These are phyloP conservation scores for Zenarchopterus dispar DNA, from an alignment of 2,797 vertebrate species.

Conservation along the genomic window DNA sequence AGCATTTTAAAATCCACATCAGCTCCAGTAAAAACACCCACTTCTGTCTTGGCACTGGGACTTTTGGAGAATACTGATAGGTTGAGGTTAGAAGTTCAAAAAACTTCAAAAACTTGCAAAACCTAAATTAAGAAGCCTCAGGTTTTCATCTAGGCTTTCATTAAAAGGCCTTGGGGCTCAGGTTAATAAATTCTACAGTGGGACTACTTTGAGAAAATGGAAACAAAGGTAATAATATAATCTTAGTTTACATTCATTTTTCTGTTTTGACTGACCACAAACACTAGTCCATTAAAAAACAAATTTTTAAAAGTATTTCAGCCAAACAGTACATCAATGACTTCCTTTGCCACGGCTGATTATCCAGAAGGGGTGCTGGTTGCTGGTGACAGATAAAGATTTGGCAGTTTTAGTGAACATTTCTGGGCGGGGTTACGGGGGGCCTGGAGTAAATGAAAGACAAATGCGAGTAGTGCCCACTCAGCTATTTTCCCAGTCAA, in stretches of 20 bases:
- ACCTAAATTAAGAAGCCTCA: slow-evolving; percentile 34
- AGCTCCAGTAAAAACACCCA: slow-evolving; percentile 30
- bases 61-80: slow-evolving; percentile 53
- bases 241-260: slow-evolving; percentile 22
- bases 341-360: slow-evolving; percentile 71
- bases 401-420: slow-evolving; percentile 81
- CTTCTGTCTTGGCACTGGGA: slow-evolving; percentile 44
- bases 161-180: slow-evolving; percentile 35
- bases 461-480: slow-evolving; percentile 85
- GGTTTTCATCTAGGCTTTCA: slow-evolving; percentile 49
- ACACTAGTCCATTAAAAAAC: background rate
- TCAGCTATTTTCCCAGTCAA: slow-evolving; percentile 85
- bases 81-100: slow-evolving; percentile 50
- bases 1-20: slow-evolving; percentile 57
- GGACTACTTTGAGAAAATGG: slow-evolving; percentile 42
- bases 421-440: slow-evolving; percentile 65
- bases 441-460: slow-evolving; percentile 83
- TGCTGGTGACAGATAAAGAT: slow-evolving; percentile 83
- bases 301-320: slow-evolving; percentile 33
- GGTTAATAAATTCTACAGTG: slow-evolving; percentile 42
- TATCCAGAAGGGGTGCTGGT: slow-evolving; percentile 70
- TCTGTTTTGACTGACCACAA: background rate
- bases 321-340: slow-evolving; percentile 70
- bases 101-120: slow-evolving; percentile 47
- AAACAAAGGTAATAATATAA: slow-evolving; percentile 47